Evolutionary conservation across 2,888 invertebrate species (phyloP).

Genomic region (Lasiommata megera): DNA sequence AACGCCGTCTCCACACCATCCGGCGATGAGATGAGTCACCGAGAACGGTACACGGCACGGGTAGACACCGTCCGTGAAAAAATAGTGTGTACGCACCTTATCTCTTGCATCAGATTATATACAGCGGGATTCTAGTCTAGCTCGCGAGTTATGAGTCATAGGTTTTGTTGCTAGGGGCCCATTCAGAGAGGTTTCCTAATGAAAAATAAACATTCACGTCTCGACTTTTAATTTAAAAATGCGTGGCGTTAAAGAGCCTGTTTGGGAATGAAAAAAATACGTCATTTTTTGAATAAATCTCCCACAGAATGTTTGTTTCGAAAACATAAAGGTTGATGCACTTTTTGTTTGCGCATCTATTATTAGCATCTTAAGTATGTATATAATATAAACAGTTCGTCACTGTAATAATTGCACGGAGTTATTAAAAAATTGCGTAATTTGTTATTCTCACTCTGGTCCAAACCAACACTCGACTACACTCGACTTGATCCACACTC

Average conservation of each 20-base stretch:
- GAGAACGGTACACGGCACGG: conserved; percentile 63
- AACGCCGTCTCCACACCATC: conserved; percentile 48
- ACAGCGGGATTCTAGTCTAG: conserved; percentile 47
- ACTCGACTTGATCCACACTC: no score
- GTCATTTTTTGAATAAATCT: background rate
- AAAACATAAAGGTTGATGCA: background rate
- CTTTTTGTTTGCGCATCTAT: background rate
- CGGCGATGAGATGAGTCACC: conserved; percentile 62
- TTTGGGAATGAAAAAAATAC: background rate
- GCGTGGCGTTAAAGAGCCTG: background rate
- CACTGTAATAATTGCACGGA: background rate
- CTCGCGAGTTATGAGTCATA: conserved; percentile 34
- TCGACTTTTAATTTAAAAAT: conserved; percentile 11
- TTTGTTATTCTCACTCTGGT: no score
- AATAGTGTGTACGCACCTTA: conserved; percentile 67
- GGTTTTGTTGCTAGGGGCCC: conserved; percentile 26
- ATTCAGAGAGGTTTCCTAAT: conserved; percentile 14
- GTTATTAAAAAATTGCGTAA: no score
- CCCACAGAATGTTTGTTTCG: background rate
- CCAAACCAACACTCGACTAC: no score
- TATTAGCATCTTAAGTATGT: background rate
- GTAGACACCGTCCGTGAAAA: conserved; percentile 61
- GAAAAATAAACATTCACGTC: conserved; percentile 11
- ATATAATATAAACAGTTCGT: no score
- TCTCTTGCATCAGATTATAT: conserved; percentile 76